phyloP scores from a whole-genome alignment of 2,797 vertebrate species.

The Cynodonichthys magdalenae region DNA sequence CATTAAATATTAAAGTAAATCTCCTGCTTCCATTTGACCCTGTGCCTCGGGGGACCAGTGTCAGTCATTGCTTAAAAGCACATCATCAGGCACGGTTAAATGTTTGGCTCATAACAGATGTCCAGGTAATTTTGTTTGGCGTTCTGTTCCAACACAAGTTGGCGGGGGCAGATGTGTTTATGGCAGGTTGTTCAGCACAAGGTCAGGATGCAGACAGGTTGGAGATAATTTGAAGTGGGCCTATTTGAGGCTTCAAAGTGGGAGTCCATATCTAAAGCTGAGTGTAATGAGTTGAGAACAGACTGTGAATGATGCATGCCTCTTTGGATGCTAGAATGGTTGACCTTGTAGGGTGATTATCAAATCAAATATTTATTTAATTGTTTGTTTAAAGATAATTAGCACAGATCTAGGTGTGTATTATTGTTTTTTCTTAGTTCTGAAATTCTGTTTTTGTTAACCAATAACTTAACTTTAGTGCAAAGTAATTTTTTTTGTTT shows the following conservation, averaged over 20 bases:
- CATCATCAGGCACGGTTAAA: constrained; percentile 16
- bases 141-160: constrained; percentile 20
- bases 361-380: too few relatives aligned
- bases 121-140: constrained; percentile 24
- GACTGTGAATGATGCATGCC: constrained; percentile 53
- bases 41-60: background rate
- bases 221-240: constrained; percentile 71
- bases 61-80: constrained; percentile 25
- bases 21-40: constrained; percentile 32
- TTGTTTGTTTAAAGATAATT: too few relatives aligned
- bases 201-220: constrained; percentile 64
- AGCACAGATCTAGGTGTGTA: too few relatives aligned
- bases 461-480: background rate
- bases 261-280: constrained; percentile 63
- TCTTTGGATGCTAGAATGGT: constrained; percentile 33
- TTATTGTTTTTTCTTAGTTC: constrained; percentile 1
- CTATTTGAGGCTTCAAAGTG: constrained; percentile 69
- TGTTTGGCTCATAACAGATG: constrained; percentile 18
- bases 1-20: constrained; percentile 48
- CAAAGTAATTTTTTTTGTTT: too few relatives aligned
- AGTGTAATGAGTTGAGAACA: constrained; percentile 47
- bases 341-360: constrained; percentile 38
- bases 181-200: constrained; percentile 36
- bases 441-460: too few relatives aligned
- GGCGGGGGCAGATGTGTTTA: constrained; percentile 39